Base-by-base conservation (phyloP, 2,888 invertebrate genomes). In the Calliopum simillimum region DNA sequence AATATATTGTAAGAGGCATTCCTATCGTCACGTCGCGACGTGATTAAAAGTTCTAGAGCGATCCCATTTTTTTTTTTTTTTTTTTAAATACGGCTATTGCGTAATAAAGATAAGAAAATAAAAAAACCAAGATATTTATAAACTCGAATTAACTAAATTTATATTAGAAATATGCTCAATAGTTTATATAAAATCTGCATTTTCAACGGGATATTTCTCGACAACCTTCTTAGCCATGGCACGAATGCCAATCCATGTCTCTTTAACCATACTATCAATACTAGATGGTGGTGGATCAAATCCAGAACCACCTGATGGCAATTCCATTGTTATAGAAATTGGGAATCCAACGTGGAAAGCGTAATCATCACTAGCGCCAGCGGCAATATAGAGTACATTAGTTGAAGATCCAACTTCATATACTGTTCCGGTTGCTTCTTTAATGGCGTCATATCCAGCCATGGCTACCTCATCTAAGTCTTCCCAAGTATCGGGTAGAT, bases 331-430 rank as follows among this genome's bases (percentile, higher is more conserved):
- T 77, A 89, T 93, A 0, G 90, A 81, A 41, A 92, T 82, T 6
- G 89, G 88, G 55, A 91, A 87, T 46, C 85, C 88, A 75, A 85
- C 76, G 33, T 87, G 86, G 81, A 90, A 90, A 33, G 90, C 90
- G 82, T 89, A 93, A 78, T 93, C 93, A 79, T 91, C 91, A 74
- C 91, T 87, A 47, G 90, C 90, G 47, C 93, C 93, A 55, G 85
- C 82, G 44, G 90, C 89, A 16, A 86, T 84, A 74, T 91, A 91
- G 75, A 87, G 86, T 6, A 91, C 80, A 14, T 88, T 87, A 1
- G 87, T 80, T 0, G 87, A 86, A 3, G 88, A 89, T 3, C 90
- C 91, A 59, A 89, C 88, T 1, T 84, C 80, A 73, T 91, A 91
- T 13, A 77, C 78, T 3, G 85, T 75, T 86, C 85, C 73, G 82